Conservation (phyloP, 1,140 invertebrate species). For the Ericerus pela region DNA sequence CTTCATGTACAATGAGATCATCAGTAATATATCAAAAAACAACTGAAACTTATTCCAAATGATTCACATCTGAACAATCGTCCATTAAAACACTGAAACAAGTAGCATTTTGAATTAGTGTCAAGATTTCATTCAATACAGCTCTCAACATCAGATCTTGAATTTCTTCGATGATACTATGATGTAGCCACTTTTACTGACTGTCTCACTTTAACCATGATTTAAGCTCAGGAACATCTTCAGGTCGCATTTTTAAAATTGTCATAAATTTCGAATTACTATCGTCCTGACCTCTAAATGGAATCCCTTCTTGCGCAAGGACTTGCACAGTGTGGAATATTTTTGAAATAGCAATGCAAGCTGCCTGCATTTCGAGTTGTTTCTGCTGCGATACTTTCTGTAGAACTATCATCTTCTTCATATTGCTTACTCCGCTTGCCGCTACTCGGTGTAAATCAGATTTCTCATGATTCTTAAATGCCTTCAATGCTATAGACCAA, state of each 20-base stretch:
- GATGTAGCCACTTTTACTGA: background rate
- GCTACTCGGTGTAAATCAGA: too few species aligned
- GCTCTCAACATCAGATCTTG: background rate
- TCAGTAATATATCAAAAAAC: conserved; percentile 16
- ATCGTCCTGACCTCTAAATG: too few species aligned
- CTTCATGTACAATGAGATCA: conserved; percentile 15
- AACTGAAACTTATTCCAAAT: conserved; percentile 14
- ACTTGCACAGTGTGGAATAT: too few species aligned
- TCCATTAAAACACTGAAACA: conserved; percentile 13
- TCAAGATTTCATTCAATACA: background rate
- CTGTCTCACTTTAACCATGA: background rate
- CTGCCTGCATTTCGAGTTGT: too few species aligned
- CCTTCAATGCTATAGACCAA: too few species aligned
- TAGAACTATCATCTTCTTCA: too few species aligned
- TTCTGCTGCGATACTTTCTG: too few species aligned
- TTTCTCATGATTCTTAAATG: too few species aligned
- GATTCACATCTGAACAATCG: conserved; percentile 12
- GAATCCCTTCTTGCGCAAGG: too few species aligned
- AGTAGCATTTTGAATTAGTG: conserved; percentile 12
- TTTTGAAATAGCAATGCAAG: too few species aligned
- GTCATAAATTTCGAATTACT: conserved; percentile 1
- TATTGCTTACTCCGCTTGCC: too few species aligned
- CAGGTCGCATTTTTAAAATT: background rate
- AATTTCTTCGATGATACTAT: conserved; percentile 1
- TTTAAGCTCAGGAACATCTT: background rate